These are phyloP conservation scores for Glaucidium brasilianum DNA, from an alignment of 2,113 vertebrate species.

Conservation along the genomic window DNA sequence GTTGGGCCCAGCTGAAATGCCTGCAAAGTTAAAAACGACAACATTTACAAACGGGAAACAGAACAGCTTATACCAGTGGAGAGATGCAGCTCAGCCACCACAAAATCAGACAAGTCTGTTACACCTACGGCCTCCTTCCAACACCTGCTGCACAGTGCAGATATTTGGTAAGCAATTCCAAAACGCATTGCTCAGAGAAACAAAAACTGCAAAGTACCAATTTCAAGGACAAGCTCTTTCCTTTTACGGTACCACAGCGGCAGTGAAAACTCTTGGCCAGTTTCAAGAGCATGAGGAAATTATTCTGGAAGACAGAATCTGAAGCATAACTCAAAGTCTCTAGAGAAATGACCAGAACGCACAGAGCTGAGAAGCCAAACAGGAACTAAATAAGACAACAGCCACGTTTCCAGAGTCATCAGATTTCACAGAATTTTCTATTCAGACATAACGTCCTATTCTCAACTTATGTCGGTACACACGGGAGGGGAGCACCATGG, in stretches of 20 bases:
- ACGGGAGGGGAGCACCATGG: not conserved
- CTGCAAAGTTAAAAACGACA: slow-evolving; percentile 76
- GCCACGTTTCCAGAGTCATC: not conserved
- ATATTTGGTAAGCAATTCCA: not conserved
- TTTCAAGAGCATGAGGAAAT: not conserved
- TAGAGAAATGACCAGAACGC: not conserved
- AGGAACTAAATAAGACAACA: not conserved
- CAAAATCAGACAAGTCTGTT: not conserved
- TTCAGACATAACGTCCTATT: not conserved
- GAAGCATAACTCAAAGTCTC: not conserved
- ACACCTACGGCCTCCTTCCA: not conserved
- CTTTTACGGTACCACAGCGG: not conserved
- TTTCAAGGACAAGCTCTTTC: not conserved
- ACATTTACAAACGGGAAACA: slow-evolving; percentile 16
- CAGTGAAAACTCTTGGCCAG: not conserved
- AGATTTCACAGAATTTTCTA: not conserved
- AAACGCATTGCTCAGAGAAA: not conserved
- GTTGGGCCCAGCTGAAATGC: slow-evolving; percentile 99
- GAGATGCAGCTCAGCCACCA: not conserved
- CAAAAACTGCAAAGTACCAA: not conserved
- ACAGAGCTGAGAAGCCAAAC: not conserved
- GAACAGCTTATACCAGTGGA: not conserved
- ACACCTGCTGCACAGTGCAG: not conserved
- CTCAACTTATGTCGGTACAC: not conserved
- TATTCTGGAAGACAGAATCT: not conserved